A percentile compares a stretch with the other conserved stretches of the same genome.
phyloP scores from a whole-genome alignment of 2,888 invertebrate species.

The Ophion ellenae region DNA sequence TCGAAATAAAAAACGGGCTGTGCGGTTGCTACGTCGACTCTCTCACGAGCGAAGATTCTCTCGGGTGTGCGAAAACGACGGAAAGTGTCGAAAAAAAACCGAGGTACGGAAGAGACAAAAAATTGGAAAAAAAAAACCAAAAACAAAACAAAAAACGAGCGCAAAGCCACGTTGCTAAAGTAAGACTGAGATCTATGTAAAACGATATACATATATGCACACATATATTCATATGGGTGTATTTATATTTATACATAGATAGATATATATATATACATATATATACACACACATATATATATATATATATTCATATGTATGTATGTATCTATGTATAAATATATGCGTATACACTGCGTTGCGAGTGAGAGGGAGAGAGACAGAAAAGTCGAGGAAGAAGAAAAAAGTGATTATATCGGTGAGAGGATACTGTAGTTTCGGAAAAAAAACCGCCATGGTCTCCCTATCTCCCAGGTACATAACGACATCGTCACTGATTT shows the following conservation, averaged over 20 bases:
- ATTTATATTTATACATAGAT: no score
- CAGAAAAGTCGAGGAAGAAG: conserved; percentile 65
- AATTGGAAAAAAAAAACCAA: conserved; percentile 18
- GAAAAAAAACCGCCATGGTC: conserved; percentile 87
- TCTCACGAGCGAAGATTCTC: conserved; percentile 66
- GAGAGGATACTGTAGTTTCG: conserved; percentile 85
- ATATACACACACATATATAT: not conserved
- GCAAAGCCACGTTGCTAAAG: conserved; percentile 72
- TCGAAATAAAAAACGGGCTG: conserved; percentile 63
- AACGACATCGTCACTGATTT: conserved; percentile 80
- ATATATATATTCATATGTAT: conserved; percentile 13
- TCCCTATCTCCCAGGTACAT: conserved; percentile 87
- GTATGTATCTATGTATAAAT: conserved; percentile 60
- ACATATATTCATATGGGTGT: conserved; percentile 14
- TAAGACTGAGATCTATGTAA: conserved; percentile 58
- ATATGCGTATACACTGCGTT: conserved; percentile 66
- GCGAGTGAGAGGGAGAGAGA: conserved; percentile 76
- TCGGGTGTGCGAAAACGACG: conserved; percentile 49
- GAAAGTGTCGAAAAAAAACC: conserved; percentile 67
- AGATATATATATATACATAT: no score
- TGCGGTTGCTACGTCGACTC: conserved; percentile 72
- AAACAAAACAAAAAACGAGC: conserved; percentile 38
- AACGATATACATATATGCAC: not conserved
- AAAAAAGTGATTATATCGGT: conserved; percentile 63
- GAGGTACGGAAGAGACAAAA: conserved; percentile 50